A percentile compares a stretch with the other conserved stretches of the same genome.
Evolutionary conservation across 2,113 vertebrate genomes (phyloP).

Genomic region (Lagopus leucura): DNA sequence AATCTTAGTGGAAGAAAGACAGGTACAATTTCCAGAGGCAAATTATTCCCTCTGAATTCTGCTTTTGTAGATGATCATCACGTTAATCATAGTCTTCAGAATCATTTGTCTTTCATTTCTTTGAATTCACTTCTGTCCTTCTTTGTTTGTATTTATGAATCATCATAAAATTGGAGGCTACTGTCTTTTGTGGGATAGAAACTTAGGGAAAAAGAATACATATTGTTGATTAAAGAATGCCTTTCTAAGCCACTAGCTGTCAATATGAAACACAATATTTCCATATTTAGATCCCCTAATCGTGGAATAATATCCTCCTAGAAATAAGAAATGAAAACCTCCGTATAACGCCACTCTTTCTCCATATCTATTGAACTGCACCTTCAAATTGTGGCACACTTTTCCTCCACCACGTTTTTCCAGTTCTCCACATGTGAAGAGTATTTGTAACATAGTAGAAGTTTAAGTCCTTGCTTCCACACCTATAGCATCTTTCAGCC

Average conservation of each 20-base stretch:
- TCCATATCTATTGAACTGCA: not conserved
- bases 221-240: not conserved
- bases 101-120: not conserved
- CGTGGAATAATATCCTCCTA: not conserved
- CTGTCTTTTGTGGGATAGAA: not conserved
- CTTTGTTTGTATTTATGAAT: not conserved
- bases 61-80: not conserved
- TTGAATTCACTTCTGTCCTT: not conserved
- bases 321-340: not conserved
- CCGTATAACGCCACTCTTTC: not conserved
- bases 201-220: not conserved
- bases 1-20: not conserved
- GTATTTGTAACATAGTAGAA: not conserved
- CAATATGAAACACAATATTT: not conserved
- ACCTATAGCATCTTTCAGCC: not conserved
- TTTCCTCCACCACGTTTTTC: not conserved
- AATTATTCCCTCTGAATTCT: not conserved
- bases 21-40: not conserved
- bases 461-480: not conserved
- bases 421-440: not conserved
- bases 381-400: not conserved
- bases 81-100: not conserved
- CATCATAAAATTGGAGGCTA: not conserved
- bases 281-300: not conserved
- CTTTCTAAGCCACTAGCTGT: not conserved